A percentile compares a stretch with the other conserved stretches of the same genome.
Evolutionary conservation across 2,113 vertebrate genomes (phyloP).

Genomic region (Trogon melanurus): DNA sequence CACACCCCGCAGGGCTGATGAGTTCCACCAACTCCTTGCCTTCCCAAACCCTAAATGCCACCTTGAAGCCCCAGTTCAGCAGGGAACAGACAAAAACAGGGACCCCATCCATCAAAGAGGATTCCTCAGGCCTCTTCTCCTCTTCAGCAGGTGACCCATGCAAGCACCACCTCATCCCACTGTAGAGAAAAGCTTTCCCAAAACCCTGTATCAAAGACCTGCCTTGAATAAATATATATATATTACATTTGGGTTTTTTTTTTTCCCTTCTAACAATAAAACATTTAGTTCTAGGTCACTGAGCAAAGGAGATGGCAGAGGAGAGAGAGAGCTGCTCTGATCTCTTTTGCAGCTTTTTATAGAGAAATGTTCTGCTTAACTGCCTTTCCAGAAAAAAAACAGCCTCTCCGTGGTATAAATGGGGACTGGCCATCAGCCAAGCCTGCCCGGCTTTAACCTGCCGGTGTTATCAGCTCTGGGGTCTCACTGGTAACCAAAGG

Average conservation of each 20-base stretch:
- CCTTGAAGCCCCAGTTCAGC: not conserved
- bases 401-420: not conserved
- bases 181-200: not conserved
- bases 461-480: not conserved
- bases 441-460: not conserved
- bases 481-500: not conserved
- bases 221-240: not conserved
- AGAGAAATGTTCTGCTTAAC: slow-evolving; percentile 58
- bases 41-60: not conserved
- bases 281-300: slow-evolving; percentile 68
- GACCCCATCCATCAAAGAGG: not conserved
- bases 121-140: not conserved
- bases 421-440: slow-evolving; percentile 39
- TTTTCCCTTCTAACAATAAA: slow-evolving; percentile 54
- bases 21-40: not conserved
- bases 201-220: not conserved
- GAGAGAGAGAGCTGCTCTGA: slow-evolving; percentile 38
- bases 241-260: not conserved
- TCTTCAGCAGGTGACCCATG: not conserved
- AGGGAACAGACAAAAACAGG: not conserved
- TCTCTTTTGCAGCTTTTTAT: slow-evolving; percentile 54
- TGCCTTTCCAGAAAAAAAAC: not conserved
- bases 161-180: not conserved
- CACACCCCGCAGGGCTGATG: not conserved
- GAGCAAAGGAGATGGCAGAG: slow-evolving; percentile 55